These are phyloP conservation scores for Caracal caracal DNA, from an alignment of 2,113 vertebrate species.

Conservation along the genomic window DNA sequence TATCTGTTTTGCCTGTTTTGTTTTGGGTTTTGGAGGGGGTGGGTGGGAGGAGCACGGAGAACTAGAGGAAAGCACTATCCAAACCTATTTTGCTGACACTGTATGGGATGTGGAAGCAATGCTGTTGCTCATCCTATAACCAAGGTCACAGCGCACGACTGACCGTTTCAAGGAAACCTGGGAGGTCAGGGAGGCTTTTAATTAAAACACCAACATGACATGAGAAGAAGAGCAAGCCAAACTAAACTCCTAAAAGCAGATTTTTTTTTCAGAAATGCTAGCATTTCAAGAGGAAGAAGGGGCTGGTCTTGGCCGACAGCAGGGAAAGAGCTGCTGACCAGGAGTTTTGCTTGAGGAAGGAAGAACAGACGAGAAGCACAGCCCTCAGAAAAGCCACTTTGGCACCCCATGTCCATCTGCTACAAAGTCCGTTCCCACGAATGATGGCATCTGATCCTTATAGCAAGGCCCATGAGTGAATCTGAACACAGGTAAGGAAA, in stretches of 20 bases:
- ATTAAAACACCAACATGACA: constrained; percentile 25
- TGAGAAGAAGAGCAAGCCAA: neutral
- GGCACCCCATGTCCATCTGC: neutral
- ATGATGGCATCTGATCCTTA: neutral
- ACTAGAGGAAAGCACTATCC: neutral
- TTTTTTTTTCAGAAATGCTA: neutral
- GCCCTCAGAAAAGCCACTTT: neutral
- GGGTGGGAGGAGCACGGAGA: too few species aligned
- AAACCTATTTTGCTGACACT: neutral
- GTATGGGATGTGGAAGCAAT: neutral
- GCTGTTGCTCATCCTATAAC: neutral
- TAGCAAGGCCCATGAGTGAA: neutral
- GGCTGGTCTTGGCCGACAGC: neutral
- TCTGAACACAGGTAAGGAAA: neutral
- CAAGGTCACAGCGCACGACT: neutral
- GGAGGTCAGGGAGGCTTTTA: neutral
- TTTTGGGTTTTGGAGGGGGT: too few species aligned
- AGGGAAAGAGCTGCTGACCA: neutral
- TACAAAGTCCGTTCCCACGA: neutral
- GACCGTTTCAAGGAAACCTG: constrained; percentile 9
- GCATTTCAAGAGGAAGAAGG: neutral
- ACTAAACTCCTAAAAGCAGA: neutral
- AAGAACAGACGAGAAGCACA: neutral
- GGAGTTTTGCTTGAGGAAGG: neutral
- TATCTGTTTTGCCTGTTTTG: neutral